Percentiles rank a stretch among this genome's conserved stretches.
Evolutionary conservation across 2,888 invertebrate species (phyloP).

Genomic region (Nomada hirtipes): DNA sequence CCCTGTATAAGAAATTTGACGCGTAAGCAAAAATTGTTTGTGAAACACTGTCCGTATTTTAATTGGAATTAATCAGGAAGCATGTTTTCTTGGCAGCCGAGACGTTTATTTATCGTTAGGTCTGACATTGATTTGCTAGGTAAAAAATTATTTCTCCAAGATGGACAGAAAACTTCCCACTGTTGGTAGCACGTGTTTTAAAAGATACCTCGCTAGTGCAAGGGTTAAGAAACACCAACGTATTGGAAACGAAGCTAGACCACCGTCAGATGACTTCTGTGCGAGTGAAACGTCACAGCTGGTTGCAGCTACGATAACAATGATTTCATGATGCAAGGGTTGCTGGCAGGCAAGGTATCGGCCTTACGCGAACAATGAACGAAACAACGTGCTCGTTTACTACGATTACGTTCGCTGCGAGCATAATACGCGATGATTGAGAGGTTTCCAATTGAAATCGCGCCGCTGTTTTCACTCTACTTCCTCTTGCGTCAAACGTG

Average conservation of each 20-base stretch:
- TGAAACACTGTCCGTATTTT: too few species aligned
- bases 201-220: too few species aligned
- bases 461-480: constrained; percentile 19
- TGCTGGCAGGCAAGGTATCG: constrained; percentile 27
- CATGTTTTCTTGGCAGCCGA: too few species aligned
- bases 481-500: constrained; percentile 30
- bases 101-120: too few species aligned
- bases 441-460: constrained; percentile 32
- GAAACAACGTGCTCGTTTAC: constrained; percentile 20
- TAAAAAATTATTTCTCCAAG: too few species aligned
- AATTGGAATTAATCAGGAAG: too few species aligned
- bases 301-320: constrained; percentile 40
- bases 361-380: constrained; percentile 33
- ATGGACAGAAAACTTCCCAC: too few species aligned
- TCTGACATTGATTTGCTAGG: too few species aligned
- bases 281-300: constrained; percentile 38
- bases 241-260: constrained; percentile 33
- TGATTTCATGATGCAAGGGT: constrained; percentile 36
- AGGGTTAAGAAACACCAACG: constrained; percentile 2
- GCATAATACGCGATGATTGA: constrained; percentile 9
- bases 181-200: too few species aligned
- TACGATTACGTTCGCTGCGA: constrained; percentile 9
- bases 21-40: too few species aligned
- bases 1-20: too few species aligned
- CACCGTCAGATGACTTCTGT: constrained; percentile 26